phyloP scores from a whole-genome alignment of 2,113 vertebrate species.

The Nothoprocta pentlandii region DNA sequence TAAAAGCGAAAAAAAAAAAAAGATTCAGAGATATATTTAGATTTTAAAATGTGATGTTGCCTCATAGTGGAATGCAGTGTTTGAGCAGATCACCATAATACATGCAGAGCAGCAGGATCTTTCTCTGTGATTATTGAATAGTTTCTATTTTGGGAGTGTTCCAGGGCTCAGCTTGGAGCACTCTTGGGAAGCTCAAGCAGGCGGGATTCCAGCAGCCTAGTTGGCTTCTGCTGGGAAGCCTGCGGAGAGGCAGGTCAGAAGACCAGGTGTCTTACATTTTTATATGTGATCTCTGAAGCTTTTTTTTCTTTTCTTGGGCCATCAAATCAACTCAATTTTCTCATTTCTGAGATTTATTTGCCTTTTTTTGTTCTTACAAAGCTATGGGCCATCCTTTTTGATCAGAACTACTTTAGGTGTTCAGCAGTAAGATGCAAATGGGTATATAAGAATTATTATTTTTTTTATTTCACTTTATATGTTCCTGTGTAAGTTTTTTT shows the following conservation, averaged over 20 bases:
- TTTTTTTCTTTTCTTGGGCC: background rate
- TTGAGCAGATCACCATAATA: background rate
- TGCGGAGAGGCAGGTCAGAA: constrained; percentile 8
- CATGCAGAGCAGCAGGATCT: background rate
- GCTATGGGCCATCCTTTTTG: background rate
- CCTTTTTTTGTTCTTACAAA: background rate
- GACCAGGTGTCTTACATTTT: constrained; percentile 39
- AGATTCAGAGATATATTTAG: background rate
- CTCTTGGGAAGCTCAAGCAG: constrained; percentile 40
- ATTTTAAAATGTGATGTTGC: background rate
- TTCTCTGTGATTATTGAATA: constrained; percentile 15
- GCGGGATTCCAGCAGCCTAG: background rate
- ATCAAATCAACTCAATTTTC: background rate
- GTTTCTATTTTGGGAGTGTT: constrained; percentile 49
- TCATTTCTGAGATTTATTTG: background rate
- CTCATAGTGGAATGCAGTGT: background rate
- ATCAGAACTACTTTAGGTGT: background rate
- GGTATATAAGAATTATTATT: background rate
- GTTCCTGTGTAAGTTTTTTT: background rate
- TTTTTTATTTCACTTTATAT: background rate
- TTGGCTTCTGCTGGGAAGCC: background rate
- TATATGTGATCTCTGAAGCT: background rate
- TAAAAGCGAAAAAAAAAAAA: background rate
- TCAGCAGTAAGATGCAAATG: background rate
- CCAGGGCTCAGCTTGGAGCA: constrained; percentile 30